Base-by-base conservation (phyloP, 2,888 invertebrate genomes). In the Lumbricus terrestris region DNA sequence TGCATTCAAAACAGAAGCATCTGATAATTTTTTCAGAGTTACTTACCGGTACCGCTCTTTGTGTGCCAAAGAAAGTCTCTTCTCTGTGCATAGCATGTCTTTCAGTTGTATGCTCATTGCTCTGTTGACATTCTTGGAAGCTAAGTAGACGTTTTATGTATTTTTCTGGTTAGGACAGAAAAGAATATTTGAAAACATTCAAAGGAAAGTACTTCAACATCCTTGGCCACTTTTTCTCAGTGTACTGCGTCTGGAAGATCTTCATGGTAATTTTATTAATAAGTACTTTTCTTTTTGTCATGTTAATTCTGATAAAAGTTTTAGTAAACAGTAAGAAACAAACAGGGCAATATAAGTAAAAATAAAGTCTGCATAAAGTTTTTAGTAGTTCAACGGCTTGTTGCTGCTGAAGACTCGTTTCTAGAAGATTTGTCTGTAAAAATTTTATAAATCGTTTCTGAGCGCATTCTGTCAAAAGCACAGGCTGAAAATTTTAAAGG, bases 191-290 rank as follows among this genome's bases (percentile, higher is more conserved):
- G 0, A 97, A 97, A 93, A 99, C 99, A 0, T 97, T 98, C 96
- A 97, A 98, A 95, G 99, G 99, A 93, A 97, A 97, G 95, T 99
- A 99, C 95, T 99, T 99, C 95, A 99, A 99, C 95, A 97, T 98
- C 92, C 96, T 99, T 6, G 99, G 99, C 0, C 98, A 99, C 94
- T 99, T 99, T 95, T 99, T 99, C 96, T 99, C 99, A 4, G 95
- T 98, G 0, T 99, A 99, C 94, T 99, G 99, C 95, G 96, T 98
- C 91, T 99, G 99, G 98, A 99, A 99, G 96, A 99, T 99, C 94
- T 98, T 99, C 95, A 99, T 99, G 95, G 98, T 98, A 95, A 96
- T 8, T 69, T 29, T n/a, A n/a, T 8, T n/a, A 8, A n/a, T 1
- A 69, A n/a, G n/a, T n/a, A 69, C 69, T n/a, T 69, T 69, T 69